Conservation (phyloP, 2,797 vertebrate species). For the Sebastes alutus region DNA sequence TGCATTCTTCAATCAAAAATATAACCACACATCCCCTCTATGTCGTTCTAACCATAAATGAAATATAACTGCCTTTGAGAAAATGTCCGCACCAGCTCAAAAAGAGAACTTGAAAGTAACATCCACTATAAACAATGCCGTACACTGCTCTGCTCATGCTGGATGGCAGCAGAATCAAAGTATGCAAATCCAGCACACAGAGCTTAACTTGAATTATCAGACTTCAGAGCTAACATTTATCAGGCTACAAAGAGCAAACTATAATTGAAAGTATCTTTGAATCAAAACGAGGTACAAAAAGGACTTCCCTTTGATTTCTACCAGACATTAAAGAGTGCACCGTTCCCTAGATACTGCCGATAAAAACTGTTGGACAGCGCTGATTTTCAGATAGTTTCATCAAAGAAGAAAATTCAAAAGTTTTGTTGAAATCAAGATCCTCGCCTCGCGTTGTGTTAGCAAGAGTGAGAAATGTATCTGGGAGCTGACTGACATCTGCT, state of each 20-base stretch:
- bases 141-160: constrained; percentile 12
- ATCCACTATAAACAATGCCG: not conserved
- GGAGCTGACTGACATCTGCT: constrained; percentile 1
- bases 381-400: constrained; percentile 41
- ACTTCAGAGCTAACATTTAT: constrained; percentile 56
- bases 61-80: constrained; percentile 1
- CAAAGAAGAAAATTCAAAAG: constrained; percentile 6
- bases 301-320: constrained; percentile 29
- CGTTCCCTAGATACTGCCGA: constrained; percentile 27
- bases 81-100: constrained; percentile 11
- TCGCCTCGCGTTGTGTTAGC: not conserved
- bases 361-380: constrained; percentile 17
- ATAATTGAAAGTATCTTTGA: constrained; percentile 53
- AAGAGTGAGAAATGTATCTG: not conserved
- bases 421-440: constrained; percentile 38
- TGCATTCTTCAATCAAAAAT: constrained; percentile 1
- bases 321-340: constrained; percentile 45
- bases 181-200: constrained; percentile 27
- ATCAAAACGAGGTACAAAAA: constrained; percentile 49
- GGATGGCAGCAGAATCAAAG: constrained; percentile 53
- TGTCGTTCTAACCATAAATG: not conserved
- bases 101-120: constrained; percentile 31
- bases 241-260: constrained; percentile 48
- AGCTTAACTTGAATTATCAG: constrained; percentile 48
- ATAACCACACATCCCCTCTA: not conserved